phyloP scores from a whole-genome alignment of 23 tunicate species.

The Trididemnum nubilum region DNA sequence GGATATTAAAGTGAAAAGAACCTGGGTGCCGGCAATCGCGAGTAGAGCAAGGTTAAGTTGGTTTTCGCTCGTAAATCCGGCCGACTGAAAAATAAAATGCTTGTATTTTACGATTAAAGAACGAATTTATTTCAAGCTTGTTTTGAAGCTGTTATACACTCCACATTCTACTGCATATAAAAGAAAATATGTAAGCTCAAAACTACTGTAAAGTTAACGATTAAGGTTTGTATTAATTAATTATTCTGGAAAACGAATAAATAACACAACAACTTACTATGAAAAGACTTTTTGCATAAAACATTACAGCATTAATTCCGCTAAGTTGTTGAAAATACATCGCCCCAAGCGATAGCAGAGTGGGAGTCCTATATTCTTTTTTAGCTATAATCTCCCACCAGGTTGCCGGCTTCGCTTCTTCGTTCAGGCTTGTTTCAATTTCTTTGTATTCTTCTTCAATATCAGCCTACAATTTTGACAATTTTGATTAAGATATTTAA shows the following conservation, averaged over 20 bases:
- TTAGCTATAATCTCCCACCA: slow-evolving; percentile 57
- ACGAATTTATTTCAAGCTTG: not conserved
- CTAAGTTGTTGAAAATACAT: slow-evolving; percentile 80
- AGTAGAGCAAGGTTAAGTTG: slow-evolving; percentile 55
- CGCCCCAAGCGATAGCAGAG: slow-evolving; percentile 56
- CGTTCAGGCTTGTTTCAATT: slow-evolving; percentile 49
- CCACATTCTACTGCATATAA: too few relatives aligned
- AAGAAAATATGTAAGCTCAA: too few relatives aligned
- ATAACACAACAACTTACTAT: too few relatives aligned
- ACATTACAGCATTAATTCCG: slow-evolving; percentile 80
- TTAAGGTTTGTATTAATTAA: too few relatives aligned
- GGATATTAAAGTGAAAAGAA: slow-evolving; percentile 62
- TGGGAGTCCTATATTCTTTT: slow-evolving; percentile 32
- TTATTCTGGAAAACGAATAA: too few relatives aligned
- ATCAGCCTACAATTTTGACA: slow-evolving; percentile 38
- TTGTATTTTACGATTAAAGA: not conserved
- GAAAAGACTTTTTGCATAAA: slow-evolving; percentile 71
- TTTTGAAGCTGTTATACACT: too few relatives aligned
- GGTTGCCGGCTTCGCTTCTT: slow-evolving; percentile 36
- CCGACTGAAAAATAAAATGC: slow-evolving; percentile 28
- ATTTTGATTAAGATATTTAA: too few relatives aligned
- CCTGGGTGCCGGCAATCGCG: slow-evolving; percentile 62
- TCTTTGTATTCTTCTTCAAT: slow-evolving; percentile 42
- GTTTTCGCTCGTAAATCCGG: slow-evolving; percentile 51
- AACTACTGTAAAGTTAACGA: too few relatives aligned